Conservation (phyloP, 2,113 vertebrate genomes). For the Aegithalos caudatus region DNA sequence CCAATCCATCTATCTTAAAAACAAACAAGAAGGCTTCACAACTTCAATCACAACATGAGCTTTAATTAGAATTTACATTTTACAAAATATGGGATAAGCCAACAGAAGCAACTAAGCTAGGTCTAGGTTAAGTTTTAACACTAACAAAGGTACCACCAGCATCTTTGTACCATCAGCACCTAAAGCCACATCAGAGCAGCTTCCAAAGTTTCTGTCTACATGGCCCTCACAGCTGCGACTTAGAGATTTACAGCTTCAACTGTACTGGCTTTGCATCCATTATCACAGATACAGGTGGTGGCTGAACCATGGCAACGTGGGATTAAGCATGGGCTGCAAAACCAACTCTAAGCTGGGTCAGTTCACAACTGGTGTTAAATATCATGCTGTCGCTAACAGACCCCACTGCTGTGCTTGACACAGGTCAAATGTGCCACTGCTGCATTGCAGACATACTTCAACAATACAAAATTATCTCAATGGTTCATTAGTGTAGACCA, state of each 20-base stretch:
- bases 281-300: not conserved
- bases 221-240: not conserved
- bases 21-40: not conserved
- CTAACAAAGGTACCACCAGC: not conserved
- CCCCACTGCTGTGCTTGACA: not conserved
- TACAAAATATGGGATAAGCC: not conserved
- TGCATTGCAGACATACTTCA: constrained; percentile 7
- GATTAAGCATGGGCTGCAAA: constrained; percentile 18
- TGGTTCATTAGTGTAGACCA: not conserved
- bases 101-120: not conserved
- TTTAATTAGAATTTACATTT: not conserved
- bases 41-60: not conserved
- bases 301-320: not conserved
- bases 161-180: not conserved
- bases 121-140: not conserved
- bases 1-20: not conserved
- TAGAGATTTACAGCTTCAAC: not conserved
- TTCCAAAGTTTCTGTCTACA: not conserved
- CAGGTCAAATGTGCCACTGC: not conserved
- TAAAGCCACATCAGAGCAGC: not conserved
- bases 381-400: not conserved
- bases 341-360: not conserved
- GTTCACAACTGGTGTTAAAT: constrained; percentile 6
- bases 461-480: not conserved
- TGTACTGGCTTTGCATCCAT: not conserved